Conservation (phyloP, 2,888 invertebrate genomes). For the Diabrotica balteata region DNA sequence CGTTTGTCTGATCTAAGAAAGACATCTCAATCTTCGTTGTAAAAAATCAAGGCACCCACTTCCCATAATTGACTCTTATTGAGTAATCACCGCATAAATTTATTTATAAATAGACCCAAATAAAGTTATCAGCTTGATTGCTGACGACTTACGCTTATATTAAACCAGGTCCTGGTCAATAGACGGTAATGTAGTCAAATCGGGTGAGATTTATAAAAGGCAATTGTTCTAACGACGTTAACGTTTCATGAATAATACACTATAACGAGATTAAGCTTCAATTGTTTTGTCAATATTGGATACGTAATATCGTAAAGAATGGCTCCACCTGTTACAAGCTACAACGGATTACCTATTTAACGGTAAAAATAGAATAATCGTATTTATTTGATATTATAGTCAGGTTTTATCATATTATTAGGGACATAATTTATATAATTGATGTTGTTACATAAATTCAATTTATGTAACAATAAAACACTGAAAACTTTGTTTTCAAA, state of each 20-base stretch:
- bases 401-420: too few relatives aligned
- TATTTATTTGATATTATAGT: too few relatives aligned
- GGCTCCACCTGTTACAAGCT: too few relatives aligned
- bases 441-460: too few relatives aligned
- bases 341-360: too few relatives aligned
- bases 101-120: constrained; percentile 33
- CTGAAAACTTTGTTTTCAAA: too few relatives aligned
- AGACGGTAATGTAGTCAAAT: constrained; percentile 25
- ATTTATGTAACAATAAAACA: too few relatives aligned
- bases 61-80: constrained; percentile 22
- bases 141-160: neutral
- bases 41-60: constrained; percentile 12
- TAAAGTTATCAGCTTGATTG: constrained; percentile 28
- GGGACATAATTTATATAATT: too few relatives aligned
- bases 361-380: too few relatives aligned
- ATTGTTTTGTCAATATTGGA: neutral
- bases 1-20: neutral
- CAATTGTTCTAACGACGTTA: constrained; percentile 25
- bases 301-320: too few relatives aligned
- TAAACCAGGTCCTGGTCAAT: neutral
- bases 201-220: constrained; percentile 30
- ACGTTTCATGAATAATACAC: neutral
- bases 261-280: neutral
- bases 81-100: constrained; percentile 24
- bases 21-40: constrained; percentile 1